Evolutionary conservation across 2,888 invertebrate species (phyloP).

Genomic region (Drosophila vallismaia): DNA sequence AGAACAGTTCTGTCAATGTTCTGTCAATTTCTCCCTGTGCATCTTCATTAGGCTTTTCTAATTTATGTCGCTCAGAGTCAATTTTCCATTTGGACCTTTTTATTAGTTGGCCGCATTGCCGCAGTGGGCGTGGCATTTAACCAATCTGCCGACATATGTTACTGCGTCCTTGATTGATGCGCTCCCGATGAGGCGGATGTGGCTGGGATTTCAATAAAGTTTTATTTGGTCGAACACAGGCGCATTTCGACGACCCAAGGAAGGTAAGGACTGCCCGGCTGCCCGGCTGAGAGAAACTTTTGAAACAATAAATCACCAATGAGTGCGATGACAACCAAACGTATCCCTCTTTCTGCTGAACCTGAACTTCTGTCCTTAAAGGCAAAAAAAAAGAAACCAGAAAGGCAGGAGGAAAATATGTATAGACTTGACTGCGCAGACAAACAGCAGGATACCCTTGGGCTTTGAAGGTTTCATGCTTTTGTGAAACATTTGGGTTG

Average conservation of each 20-base stretch:
- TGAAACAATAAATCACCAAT: conserved; percentile 70
- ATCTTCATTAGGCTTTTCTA: conserved; percentile 38
- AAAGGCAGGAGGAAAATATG: conserved; percentile 7
- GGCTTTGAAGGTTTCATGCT: conserved; percentile 3
- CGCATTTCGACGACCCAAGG: conserved; percentile 47
- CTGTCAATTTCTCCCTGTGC: background rate
- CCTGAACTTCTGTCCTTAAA: conserved; percentile 36
- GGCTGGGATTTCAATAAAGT: conserved; percentile 54
- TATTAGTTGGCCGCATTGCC: conserved; percentile 28
- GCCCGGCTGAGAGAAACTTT: conserved; percentile 49
- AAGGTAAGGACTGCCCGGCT: conserved; percentile 12
- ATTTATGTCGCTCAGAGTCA: conserved; percentile 35
- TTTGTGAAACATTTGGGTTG: conserved; percentile 5
- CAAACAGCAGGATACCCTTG: conserved; percentile 31
- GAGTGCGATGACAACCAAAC: conserved; percentile 57
- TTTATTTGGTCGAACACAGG: conserved; percentile 45
- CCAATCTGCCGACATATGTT: conserved; percentile 46
- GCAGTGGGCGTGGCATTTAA: conserved; percentile 43
- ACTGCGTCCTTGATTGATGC: conserved; percentile 48
- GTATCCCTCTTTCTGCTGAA: conserved; percentile 45
- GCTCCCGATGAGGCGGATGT: conserved; percentile 47
- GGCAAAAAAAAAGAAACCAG: conserved; percentile 12
- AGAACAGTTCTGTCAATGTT: background rate
- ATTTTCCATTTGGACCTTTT: conserved; percentile 27
- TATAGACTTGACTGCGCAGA: conserved; percentile 22